Conservation (phyloP, 2,888 invertebrate species). For the Heptascelio sp. region DNA sequence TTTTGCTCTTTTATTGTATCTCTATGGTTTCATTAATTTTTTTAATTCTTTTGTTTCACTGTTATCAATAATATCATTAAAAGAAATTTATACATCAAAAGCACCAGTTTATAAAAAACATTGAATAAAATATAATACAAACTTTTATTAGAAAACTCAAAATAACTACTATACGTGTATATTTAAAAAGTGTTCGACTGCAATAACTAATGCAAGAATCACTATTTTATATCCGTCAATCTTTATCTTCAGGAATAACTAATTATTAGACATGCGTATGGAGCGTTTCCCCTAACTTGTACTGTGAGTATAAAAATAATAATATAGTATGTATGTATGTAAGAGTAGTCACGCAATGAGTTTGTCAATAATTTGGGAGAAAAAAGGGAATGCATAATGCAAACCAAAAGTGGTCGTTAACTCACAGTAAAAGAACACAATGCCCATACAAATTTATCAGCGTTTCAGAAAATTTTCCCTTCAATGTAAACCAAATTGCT, state of each 20-base stretch:
- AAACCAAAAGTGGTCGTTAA: conserved; percentile 52
- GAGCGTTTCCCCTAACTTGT: conserved; percentile 43
- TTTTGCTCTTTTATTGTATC: no score
- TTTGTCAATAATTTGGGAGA: conserved; percentile 56
- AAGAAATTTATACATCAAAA: no score
- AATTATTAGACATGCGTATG: conserved; percentile 54
- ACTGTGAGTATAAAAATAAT: conserved; percentile 52
- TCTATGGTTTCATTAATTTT: no score
- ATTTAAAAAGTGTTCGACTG: background rate
- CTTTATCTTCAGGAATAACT: conserved; percentile 34
- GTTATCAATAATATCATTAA: no score
- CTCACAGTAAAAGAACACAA: conserved; percentile 40
- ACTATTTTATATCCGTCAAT: conserved; percentile 12
- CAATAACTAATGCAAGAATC: conserved; percentile 16
- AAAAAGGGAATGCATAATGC: conserved; percentile 60
- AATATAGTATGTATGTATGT: conserved; percentile 52
- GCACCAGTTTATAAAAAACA: no score
- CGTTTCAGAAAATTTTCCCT: conserved; percentile 28
- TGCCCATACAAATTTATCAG: conserved; percentile 35
- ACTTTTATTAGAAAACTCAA: no score
- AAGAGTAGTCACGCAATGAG: conserved; percentile 64
- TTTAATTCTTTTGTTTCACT: no score
- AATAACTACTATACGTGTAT: no score
- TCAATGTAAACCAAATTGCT: background rate
- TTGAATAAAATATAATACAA: no score